These are phyloP conservation scores for Diadumene lineata DNA, from an alignment of 92 coral and sea anemone species.

Conservation along the genomic window DNA sequence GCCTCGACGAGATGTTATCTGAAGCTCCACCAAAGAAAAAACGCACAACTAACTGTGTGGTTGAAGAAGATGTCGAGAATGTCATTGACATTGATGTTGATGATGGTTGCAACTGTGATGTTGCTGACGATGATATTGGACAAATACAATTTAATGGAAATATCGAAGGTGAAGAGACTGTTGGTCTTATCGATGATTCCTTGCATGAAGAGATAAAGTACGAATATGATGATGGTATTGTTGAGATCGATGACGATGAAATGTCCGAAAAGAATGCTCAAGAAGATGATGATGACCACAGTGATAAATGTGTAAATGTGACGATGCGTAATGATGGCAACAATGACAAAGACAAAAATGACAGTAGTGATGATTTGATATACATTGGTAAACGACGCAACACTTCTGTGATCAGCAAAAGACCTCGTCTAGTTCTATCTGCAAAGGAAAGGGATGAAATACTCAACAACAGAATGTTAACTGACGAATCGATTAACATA, in stretches of 20 bases:
- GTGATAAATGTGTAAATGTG: background rate
- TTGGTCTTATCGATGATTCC: background rate
- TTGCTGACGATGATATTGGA: too few relatives aligned
- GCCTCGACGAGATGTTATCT: background rate
- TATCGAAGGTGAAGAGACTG: too few relatives aligned
- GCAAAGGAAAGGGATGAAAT: slow-evolving; percentile 1
- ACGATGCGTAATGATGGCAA: too few relatives aligned
- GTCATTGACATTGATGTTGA: background rate
- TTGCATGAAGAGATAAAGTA: background rate
- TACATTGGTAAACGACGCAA: too few relatives aligned
- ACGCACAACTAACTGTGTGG: background rate
- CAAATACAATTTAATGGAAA: too few relatives aligned
- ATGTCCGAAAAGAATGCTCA: background rate
- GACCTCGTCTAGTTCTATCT: background rate
- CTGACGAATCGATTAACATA: too few relatives aligned
- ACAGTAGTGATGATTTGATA: background rate
- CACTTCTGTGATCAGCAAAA: background rate
- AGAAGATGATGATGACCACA: background rate
- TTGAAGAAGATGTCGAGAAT: background rate
- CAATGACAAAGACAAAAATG: background rate
- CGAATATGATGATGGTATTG: background rate
- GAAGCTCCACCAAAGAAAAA: background rate
- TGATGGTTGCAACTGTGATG: background rate
- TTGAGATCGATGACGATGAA: background rate
- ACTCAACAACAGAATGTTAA: too few relatives aligned